Evolutionary conservation across 64 coral and sea anemone species (phyloP).

Genomic region (Pocillopora verrucosa): DNA sequence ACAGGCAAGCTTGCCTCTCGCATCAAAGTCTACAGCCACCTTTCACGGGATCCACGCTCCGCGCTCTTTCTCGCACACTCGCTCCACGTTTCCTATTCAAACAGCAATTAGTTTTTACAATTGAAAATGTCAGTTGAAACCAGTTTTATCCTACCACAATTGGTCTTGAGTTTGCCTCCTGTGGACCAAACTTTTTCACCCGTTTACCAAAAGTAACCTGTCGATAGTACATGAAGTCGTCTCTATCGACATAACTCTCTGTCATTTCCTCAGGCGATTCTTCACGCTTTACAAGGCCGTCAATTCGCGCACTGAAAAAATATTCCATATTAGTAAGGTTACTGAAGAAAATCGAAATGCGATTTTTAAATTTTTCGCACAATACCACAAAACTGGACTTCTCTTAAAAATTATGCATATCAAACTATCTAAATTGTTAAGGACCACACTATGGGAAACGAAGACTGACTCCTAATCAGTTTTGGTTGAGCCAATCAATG

Average conservation of each 20-base stretch:
- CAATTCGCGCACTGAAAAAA: constrained; percentile 74
- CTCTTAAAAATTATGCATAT: too few species aligned
- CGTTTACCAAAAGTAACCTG: constrained; percentile 90
- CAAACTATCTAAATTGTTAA: too few species aligned
- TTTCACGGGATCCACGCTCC: too few species aligned
- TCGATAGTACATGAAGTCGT: constrained; percentile 92
- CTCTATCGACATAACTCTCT: constrained; percentile 81
- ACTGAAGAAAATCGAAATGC: neutral
- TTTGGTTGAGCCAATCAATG: too few species aligned
- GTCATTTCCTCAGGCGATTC: constrained; percentile 89
- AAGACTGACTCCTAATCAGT: too few species aligned
- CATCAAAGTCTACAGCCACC: too few species aligned
- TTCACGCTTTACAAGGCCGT: constrained; percentile 91
- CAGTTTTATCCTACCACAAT: constrained; percentile 59
- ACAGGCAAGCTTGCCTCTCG: too few species aligned
- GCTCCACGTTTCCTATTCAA: too few species aligned
- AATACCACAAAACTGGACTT: neutral
- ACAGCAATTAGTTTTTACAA: too few species aligned
- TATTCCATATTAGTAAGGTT: neutral
- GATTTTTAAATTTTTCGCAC: neutral
- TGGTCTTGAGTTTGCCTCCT: constrained; percentile 76
- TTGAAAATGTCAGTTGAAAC: too few species aligned
- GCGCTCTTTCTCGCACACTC: too few species aligned
- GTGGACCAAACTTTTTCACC: constrained; percentile 96
- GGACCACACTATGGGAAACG: too few species aligned